Conservation (phyloP, 2,797 vertebrate genomes). For the Sebastes matsubarae region DNA sequence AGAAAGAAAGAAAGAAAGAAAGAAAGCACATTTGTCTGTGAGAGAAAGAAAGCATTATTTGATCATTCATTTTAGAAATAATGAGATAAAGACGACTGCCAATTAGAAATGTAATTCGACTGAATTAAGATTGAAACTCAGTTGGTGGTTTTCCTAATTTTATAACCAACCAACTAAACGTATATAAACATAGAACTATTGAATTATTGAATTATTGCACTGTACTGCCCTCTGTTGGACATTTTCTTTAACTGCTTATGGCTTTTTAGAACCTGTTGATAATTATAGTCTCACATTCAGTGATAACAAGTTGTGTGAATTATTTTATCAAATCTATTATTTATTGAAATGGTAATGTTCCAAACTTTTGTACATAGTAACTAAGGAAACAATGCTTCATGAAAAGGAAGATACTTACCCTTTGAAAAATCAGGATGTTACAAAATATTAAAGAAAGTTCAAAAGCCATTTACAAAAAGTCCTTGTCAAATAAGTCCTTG, state of each 20-base stretch:
- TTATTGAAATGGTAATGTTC: not conserved
- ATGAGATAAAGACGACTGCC: not conserved
- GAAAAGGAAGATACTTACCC: not conserved
- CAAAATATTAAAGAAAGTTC: not conserved
- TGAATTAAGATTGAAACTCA: not conserved
- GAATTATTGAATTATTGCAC: conserved; percentile 2
- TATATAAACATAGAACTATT: not conserved
- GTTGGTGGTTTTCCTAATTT: not conserved
- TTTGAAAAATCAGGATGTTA: not conserved
- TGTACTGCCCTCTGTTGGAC: conserved; percentile 65
- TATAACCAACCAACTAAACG: not conserved
- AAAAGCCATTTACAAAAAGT: no score
- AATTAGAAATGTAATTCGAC: not conserved
- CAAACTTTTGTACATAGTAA: not conserved
- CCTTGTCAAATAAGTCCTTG: no score
- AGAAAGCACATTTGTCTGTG: no score
- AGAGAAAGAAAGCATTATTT: not conserved
- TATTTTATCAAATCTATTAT: not conserved
- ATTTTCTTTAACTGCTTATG: not conserved
- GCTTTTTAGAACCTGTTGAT: conserved; percentile 10
- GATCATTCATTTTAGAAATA: not conserved
- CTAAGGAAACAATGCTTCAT: not conserved
- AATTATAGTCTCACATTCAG: not conserved
- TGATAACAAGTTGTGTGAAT: not conserved
- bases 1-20: no score